Percentiles rank a stretch among this genome's conserved stretches.
These are phyloP conservation scores for Drosophila micromelanica DNA, from an alignment of 1,140 invertebrate genomes.

Conservation along the genomic window DNA sequence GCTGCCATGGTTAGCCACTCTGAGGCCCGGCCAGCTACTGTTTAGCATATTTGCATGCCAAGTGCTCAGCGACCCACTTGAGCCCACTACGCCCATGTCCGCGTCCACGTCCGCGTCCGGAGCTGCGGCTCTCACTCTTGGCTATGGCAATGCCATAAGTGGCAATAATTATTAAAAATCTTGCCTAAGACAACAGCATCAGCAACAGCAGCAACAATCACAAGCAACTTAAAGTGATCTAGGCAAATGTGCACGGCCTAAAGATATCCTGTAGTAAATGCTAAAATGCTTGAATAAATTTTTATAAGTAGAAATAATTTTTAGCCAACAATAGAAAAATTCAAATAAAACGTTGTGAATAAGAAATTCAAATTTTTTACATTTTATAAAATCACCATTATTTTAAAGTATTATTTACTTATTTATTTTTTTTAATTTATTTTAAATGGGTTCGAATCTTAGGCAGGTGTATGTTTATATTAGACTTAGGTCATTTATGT, in stretches of 20 bases:
- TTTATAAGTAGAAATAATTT: no score
- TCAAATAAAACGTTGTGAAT: no score
- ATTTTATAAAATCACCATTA: no score
- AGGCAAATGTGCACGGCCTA: background rate
- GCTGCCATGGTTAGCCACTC: slow-evolving; percentile 13
- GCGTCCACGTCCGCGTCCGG: slow-evolving; percentile 27
- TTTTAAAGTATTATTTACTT: no score
- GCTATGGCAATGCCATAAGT: slow-evolving; percentile 66
- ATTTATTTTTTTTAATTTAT: no score
- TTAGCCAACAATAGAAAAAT: no score
- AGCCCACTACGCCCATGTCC: slow-evolving; percentile 58
- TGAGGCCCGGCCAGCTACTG: slow-evolving; percentile 60
- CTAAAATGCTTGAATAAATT: no score
- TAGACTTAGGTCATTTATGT: no score
- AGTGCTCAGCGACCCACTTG: slow-evolving; percentile 69
- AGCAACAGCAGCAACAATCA: slow-evolving; percentile 38
- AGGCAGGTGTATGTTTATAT: no score
- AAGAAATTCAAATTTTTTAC: no score
- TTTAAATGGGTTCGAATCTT: no score
- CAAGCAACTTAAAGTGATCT: slow-evolving; percentile 22
- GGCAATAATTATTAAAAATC: slow-evolving; percentile 84
- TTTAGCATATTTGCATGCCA: slow-evolving; percentile 83
- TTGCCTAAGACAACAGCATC: slow-evolving; percentile 75
- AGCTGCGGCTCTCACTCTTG: background rate
- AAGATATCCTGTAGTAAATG: slow-evolving; percentile 1